Percentiles rank a stretch among this genome's conserved stretches.
These are phyloP conservation scores for Gonocerus acuteangulatus DNA, from an alignment of 2,888 invertebrate species.

Conservation along the genomic window DNA sequence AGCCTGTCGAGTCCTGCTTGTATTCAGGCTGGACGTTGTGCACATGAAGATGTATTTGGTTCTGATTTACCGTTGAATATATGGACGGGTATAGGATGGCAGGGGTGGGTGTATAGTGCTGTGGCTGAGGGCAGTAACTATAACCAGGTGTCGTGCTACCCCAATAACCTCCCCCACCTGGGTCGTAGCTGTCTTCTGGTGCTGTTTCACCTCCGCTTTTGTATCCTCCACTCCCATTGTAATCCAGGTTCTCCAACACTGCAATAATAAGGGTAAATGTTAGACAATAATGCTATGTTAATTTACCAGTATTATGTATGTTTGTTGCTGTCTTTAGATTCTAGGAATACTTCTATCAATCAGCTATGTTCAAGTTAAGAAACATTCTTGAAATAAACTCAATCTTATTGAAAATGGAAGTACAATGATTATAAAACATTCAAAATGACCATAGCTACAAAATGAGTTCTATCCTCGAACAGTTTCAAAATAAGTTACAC, in stretches of 20 bases:
- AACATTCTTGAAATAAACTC: no score
- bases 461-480: no score
- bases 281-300: no score
- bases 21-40: constrained; percentile 45
- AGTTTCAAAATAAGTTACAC: no score
- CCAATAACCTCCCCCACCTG: constrained; percentile 32
- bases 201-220: constrained; percentile 22
- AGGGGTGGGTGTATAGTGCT: constrained; percentile 44
- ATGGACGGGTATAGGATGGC: constrained; percentile 67
- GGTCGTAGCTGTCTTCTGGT: constrained; percentile 30
- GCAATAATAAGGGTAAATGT: constrained; percentile 10
- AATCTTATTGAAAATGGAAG: no score
- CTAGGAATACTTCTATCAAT: no score
- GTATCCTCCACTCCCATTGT: constrained; percentile 27
- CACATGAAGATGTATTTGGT: constrained; percentile 74
- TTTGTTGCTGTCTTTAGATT: no score
- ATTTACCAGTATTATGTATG: no score
- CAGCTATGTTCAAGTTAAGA: no score
- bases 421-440: no score
- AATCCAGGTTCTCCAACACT: constrained; percentile 32
- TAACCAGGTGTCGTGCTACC: constrained; percentile 48
- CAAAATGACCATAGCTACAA: no score
- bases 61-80: constrained; percentile 77
- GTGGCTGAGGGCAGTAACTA: constrained; percentile 49
- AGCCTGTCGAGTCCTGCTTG: constrained; percentile 23